Conservation (phyloP, 2,797 vertebrate species). For the Percopsis omiscomaycus region DNA sequence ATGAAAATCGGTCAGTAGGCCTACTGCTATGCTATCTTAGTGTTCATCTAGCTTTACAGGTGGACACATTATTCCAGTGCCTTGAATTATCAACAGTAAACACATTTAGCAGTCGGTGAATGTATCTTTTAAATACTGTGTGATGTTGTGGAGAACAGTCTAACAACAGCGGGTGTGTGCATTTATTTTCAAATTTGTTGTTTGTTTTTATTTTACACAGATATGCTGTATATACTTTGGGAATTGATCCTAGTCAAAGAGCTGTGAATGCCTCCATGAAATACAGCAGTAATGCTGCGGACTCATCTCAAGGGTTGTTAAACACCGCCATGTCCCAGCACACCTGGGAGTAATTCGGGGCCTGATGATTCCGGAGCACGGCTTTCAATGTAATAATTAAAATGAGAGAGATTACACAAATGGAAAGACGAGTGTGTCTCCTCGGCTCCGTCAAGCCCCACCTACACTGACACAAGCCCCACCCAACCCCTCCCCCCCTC, state of each 20-base stretch:
- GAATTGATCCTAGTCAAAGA: neutral
- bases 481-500: constrained; percentile 41
- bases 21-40: neutral
- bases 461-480: constrained; percentile 53
- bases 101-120: too few relatives aligned
- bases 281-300: constrained; percentile 1
- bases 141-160: too few relatives aligned
- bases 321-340: constrained; percentile 15
- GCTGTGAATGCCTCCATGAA: constrained; percentile 35
- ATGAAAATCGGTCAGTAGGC: neutral
- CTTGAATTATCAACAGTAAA: too few relatives aligned
- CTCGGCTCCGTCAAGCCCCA: constrained; percentile 18
- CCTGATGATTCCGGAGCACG: constrained; percentile 64
- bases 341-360: constrained; percentile 69
- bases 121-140: too few relatives aligned
- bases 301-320: constrained; percentile 20
- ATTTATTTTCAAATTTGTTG: too few relatives aligned
- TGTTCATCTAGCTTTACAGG: too few relatives aligned
- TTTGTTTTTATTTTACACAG: too few relatives aligned
- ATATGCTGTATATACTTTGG: too few relatives aligned
- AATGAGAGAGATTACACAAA: constrained; percentile 71
- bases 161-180: too few relatives aligned
- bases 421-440: constrained; percentile 60
- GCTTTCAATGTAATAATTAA: constrained; percentile 69
- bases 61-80: too few relatives aligned